A percentile compares a stretch with the other conserved stretches of the same genome.
phyloP scores from a whole-genome alignment of 2,113 vertebrate genomes.

The Protobothrops flavoviridis region DNA sequence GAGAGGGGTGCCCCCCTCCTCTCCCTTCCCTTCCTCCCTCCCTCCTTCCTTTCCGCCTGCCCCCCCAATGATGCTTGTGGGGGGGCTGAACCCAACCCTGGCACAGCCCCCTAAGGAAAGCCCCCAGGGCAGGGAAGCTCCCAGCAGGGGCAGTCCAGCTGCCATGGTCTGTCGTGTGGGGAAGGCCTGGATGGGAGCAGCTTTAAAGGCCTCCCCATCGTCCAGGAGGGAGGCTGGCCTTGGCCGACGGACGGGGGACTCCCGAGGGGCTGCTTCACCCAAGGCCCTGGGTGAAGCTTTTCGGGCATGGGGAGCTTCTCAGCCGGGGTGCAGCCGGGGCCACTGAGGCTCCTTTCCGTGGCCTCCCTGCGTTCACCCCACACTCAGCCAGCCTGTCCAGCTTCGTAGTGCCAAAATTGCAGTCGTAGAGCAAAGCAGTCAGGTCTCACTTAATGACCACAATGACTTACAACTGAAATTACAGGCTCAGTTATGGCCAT shows the following conservation, averaged over 20 bases:
- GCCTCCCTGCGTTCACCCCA: accelerated
- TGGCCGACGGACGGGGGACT: neutral
- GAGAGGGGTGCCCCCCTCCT: too few relatives aligned
- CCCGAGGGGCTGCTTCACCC: neutral
- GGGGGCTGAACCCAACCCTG: neutral
- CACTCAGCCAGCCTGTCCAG: neutral
- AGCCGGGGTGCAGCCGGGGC: neutral
- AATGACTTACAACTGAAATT: neutral
- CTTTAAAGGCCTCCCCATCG: neutral
- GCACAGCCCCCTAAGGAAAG: neutral
- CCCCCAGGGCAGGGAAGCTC: neutral
- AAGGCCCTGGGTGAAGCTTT: neutral
- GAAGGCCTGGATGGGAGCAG: neutral
- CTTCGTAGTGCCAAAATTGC: neutral
- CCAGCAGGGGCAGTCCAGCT: neutral
- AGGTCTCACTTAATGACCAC: neutral
- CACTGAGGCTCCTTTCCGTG: neutral
- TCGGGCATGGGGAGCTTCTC: neutral
- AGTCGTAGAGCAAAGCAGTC: neutral
- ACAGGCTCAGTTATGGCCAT: neutral
- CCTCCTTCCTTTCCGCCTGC: too few relatives aligned
- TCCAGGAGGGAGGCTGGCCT: neutral
- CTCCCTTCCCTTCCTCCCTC: neutral
- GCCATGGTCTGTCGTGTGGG: neutral
- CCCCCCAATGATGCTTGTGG: neutral